A percentile compares a stretch with the other conserved stretches of the same genome.
These are phyloP conservation scores for Falco punctatus DNA, from an alignment of 2,113 vertebrate species.

Conservation along the genomic window DNA sequence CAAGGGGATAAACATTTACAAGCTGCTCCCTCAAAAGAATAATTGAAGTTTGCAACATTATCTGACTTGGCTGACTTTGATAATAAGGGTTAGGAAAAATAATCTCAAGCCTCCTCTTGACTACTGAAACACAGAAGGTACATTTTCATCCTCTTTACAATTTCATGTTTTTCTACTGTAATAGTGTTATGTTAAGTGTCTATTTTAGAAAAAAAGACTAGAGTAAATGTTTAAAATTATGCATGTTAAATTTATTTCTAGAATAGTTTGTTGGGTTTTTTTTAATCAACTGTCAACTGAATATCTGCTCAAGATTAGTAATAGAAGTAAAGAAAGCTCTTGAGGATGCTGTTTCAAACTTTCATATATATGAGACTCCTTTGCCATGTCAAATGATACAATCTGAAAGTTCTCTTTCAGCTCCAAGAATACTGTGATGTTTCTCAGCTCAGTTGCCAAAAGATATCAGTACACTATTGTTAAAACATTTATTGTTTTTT, in stretches of 20 bases:
- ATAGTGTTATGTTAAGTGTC: not conserved
- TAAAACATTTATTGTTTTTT: not conserved
- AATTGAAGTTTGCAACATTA: not conserved
- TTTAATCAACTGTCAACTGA: not conserved
- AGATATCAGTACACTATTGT: not conserved
- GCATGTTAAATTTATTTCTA: not conserved
- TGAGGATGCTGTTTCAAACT: not conserved
- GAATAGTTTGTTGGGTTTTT: not conserved
- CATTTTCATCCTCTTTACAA: not conserved
- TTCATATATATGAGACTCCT: not conserved
- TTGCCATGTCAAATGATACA: not conserved
- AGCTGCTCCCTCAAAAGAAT: not conserved
- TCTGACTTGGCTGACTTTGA: not conserved
- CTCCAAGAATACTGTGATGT: not conserved
- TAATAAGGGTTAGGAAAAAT: not conserved
- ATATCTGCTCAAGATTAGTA: not conserved
- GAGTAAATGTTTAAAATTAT: not conserved
- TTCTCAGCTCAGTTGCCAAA: not conserved
- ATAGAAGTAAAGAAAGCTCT: not conserved
- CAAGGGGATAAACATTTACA: not conserved
- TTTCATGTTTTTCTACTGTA: not conserved
- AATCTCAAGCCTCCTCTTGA: not conserved
- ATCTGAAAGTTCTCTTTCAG: not conserved
- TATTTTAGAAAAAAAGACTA: not conserved
- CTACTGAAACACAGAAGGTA: not conserved